Conservation (phyloP, 2,888 invertebrate species). For the Metallyticus violacea region DNA sequence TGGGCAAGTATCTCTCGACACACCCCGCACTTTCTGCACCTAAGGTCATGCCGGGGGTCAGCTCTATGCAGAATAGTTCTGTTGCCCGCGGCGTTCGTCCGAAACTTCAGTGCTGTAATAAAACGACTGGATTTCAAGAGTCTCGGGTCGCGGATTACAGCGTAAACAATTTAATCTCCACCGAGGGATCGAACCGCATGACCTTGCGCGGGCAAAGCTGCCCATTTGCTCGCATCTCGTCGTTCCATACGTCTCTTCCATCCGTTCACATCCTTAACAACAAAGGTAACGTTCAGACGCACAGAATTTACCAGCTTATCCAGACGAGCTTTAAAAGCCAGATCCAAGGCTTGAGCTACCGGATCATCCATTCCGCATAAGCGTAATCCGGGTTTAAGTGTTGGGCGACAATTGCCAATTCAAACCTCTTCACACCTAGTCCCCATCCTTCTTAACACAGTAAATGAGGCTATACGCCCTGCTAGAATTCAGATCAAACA, state of each 20-base stretch:
- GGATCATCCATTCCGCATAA: background rate
- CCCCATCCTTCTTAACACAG: constrained; percentile 40
- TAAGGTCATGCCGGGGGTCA: background rate
- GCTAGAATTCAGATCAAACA: constrained; percentile 38
- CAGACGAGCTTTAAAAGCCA: background rate
- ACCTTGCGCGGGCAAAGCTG: background rate
- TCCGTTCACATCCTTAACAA: background rate
- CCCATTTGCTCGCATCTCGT: background rate
- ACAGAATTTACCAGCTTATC: background rate
- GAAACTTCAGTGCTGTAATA: constrained; percentile 39
- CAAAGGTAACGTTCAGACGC: background rate
- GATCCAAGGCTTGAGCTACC: background rate
- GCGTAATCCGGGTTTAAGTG: constrained; percentile 32
- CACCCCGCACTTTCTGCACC: constrained; percentile 38
- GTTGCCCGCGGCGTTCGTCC: constrained; percentile 38
- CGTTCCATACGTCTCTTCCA: background rate
- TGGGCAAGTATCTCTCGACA: constrained; percentile 41
- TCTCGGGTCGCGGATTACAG: constrained; percentile 27
- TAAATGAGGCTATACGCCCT: constrained; percentile 37
- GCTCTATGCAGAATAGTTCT: background rate
- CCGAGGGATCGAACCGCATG: background rate
- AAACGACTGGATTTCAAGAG: constrained; percentile 39
- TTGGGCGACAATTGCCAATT: constrained; percentile 31
- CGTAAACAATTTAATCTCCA: constrained; percentile 36
- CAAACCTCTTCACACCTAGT: constrained; percentile 40